Conservation (phyloP, 2,888 invertebrate species). For the Rhimphoctona megacephalus region DNA sequence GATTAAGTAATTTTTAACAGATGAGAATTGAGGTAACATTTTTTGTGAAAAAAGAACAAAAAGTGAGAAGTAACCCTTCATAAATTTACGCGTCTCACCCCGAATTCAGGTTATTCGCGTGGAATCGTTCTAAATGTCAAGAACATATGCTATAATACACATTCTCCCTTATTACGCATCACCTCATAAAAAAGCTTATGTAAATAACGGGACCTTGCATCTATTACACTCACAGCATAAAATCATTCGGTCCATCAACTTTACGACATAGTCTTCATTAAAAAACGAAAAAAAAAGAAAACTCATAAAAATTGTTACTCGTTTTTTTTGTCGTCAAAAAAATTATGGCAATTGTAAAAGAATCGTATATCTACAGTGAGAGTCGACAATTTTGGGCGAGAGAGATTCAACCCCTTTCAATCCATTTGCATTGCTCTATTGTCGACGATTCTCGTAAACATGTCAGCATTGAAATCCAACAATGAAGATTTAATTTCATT, state of each 20-base stretch:
- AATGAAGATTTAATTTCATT: conserved; percentile 54
- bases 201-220: conserved; percentile 9
- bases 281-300: neutral
- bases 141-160: neutral
- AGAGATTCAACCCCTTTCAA: conserved; percentile 19
- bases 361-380: conserved; percentile 4
- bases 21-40: neutral
- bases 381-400: conserved; percentile 25
- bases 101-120: neutral
- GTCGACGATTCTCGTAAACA: conserved; percentile 42
- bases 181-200: conserved; percentile 4
- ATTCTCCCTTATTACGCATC: conserved; percentile 4
- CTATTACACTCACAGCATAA: conserved; percentile 13
- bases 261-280: neutral
- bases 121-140: conserved; percentile 15
- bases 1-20: neutral
- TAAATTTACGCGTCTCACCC: neutral
- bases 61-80: neutral
- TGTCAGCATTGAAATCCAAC: conserved; percentile 47
- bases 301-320: conserved; percentile 11
- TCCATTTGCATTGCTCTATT: conserved; percentile 16
- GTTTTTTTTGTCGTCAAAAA: conserved; percentile 14
- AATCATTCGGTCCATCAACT: conserved; percentile 38
- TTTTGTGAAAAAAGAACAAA: neutral
- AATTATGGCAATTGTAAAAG: conserved; percentile 32